phyloP scores from a whole-genome alignment of 2,113 vertebrate species.

The Ictidomys tridecemlineatus region DNA sequence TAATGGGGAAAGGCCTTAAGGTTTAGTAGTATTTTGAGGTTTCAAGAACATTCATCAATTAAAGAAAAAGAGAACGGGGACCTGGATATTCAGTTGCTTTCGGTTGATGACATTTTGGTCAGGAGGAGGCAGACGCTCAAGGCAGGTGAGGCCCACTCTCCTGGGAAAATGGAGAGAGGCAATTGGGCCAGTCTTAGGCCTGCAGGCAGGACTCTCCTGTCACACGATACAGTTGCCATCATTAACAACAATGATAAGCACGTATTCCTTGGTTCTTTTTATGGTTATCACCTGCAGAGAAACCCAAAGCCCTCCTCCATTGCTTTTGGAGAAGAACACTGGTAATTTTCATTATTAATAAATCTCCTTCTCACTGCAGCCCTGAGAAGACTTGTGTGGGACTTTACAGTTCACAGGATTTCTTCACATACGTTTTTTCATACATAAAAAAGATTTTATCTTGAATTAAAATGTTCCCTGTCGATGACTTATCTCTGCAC shows the following conservation, averaged over 20 bases:
- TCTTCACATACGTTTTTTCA: neutral
- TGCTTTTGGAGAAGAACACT: neutral
- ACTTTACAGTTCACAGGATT: neutral
- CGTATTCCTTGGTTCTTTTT: neutral
- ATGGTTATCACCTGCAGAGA: neutral
- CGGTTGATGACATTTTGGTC: neutral
- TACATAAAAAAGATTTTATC: neutral
- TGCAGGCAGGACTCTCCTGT: neutral
- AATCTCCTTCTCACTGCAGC: neutral
- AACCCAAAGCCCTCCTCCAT: neutral
- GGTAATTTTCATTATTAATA: neutral
- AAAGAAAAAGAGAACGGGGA: slow-evolving; percentile 34
- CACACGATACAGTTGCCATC: neutral
- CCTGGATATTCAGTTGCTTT: neutral
- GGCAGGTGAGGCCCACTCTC: neutral
- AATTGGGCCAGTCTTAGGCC: neutral
- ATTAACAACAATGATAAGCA: neutral
- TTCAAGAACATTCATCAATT: slow-evolving; percentile 22
- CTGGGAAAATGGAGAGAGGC: neutral
- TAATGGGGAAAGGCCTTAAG: slow-evolving; percentile 18
- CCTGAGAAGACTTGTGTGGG: neutral
- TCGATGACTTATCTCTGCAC: neutral
- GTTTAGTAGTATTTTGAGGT: slow-evolving; percentile 49
- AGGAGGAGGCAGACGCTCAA: neutral
- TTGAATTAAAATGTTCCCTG: neutral